phyloP scores from a whole-genome alignment of 1,140 invertebrate species.

The Lanistes nyassanus region DNA sequence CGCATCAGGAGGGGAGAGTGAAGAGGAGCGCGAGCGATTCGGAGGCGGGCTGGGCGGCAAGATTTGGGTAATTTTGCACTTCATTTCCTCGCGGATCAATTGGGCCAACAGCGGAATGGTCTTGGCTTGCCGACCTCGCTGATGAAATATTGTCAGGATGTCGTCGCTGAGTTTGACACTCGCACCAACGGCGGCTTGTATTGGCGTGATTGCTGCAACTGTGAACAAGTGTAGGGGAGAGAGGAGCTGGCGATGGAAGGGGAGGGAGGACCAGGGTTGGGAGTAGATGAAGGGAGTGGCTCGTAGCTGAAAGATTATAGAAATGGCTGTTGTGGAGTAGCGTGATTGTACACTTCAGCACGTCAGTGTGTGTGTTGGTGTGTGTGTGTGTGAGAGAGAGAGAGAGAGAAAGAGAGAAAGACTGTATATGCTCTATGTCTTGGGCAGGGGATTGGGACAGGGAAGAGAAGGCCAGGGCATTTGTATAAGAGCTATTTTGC shows the following conservation, averaged over 20 bases:
- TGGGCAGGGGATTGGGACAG: too few species aligned
- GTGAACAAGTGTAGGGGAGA: not conserved
- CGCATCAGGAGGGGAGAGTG: too few species aligned
- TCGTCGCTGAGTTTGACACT: not conserved
- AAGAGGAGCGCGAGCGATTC: too few species aligned
- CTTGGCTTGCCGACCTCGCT: constrained; percentile 1
- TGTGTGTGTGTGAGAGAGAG: constrained; percentile 21
- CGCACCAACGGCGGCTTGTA: too few species aligned
- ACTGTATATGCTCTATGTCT: too few species aligned
- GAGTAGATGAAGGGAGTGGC: not conserved
- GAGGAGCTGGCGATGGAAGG: not conserved
- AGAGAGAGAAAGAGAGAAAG: too few species aligned
- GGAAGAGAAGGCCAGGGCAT: too few species aligned
- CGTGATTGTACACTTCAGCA: not conserved
- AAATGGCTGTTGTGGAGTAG: not conserved
- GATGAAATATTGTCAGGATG: constrained; percentile 17
- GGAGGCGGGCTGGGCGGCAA: not conserved
- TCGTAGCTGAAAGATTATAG: not conserved
- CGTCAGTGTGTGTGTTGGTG: not conserved
- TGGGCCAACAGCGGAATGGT: not conserved
- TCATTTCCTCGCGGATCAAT: constrained; percentile 11
- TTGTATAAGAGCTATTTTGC: too few species aligned
- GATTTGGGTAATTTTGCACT: constrained; percentile 7
- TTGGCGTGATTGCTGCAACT: constrained; percentile 6
- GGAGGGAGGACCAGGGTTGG: not conserved